Evolutionary conservation across 2,888 invertebrate genomes (phyloP), one percentile per base, ranked within the genome.

Genomic region (Melanostoma mellinum): DNA sequence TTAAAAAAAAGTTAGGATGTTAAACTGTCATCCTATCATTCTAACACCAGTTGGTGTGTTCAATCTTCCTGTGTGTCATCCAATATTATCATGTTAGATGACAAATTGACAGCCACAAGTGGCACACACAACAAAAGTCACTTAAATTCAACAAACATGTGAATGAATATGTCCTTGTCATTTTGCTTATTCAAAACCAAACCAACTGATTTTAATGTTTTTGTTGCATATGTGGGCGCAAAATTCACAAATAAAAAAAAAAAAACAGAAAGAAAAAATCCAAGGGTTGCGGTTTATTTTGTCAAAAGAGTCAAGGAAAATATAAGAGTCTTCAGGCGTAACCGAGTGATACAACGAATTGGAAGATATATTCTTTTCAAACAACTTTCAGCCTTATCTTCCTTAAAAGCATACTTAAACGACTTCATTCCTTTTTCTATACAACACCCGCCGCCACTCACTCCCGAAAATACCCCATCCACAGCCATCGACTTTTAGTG

Each of bases 71-170:
- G n/a, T 30, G 6, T 48, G 30, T 30, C 30, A 48, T 20, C 30
- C 48, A 20, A 6, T 6, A 48, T 48, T 30, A 48, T 48, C 20
- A 30, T 20, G 5, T 30, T 20, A 4, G 20, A 79, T 74, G 74
- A 80, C 74, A 80, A 80, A 69, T 80, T 80, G 74, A 56, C 79
- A 80, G 69, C 74, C 68, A 80, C 79, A 80, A 74, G 79, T 80
- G 74, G 68, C 38, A 69, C 56, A 74, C 60, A 67, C 65, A 69
- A 46, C 63, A 69, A 58, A 48, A 78, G 60, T 78, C 56, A 78
- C 74, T 79, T 67, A 73, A 63, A 60, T 36, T 46, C 56, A 44
- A 78, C 67, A 71, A 60, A 78, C 84, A 78, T 48, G 44, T 20
- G 20, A 20, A 74, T 71, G 78, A 36, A 30, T 33, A 20, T 9